A percentile compares a stretch with the other conserved stretches of the same genome.
phyloP scores from a whole-genome alignment of 2,797 vertebrate genomes.

The Poeciliopsis infans region DNA sequence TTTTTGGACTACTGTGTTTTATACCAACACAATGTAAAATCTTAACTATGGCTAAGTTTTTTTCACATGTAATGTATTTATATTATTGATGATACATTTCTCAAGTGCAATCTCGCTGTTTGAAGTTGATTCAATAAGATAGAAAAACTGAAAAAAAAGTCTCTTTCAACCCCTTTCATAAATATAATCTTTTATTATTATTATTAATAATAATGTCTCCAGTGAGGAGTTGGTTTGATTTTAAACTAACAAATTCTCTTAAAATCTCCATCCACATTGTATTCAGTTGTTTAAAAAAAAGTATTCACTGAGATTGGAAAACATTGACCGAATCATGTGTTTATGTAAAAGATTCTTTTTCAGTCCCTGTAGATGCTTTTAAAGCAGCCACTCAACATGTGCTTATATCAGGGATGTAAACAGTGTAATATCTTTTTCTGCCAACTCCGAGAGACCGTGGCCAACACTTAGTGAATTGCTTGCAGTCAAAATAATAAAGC shows the following conservation, averaged over 20 bases:
- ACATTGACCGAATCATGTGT: neutral
- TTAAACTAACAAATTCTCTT: neutral
- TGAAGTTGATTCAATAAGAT: neutral
- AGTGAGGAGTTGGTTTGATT: neutral
- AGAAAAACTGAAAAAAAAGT: neutral
- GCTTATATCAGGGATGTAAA: constrained; percentile 11
- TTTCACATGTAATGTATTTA: neutral
- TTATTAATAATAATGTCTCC: too few species aligned
- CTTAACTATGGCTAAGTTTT: too few species aligned
- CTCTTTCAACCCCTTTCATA: neutral
- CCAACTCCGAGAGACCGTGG: neutral
- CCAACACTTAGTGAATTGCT: constrained; percentile 1
- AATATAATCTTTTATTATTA: neutral
- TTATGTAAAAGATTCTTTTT: neutral
- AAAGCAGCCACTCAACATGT: neutral
- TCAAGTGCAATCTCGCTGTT: neutral
- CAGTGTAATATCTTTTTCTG: constrained; percentile 7
- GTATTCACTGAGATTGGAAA: neutral
- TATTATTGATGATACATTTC: neutral
- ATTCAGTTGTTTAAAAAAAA: neutral
- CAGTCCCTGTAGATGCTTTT: neutral
- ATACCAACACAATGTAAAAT: neutral
- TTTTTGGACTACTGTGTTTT: neutral
- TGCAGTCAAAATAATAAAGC: constrained; percentile 17
- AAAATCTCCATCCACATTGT: neutral